Evolutionary conservation across 1,140 invertebrate species (phyloP), one percentile per base, ranked within the genome.

Genomic region (Drosophila sturtevanti): DNA sequence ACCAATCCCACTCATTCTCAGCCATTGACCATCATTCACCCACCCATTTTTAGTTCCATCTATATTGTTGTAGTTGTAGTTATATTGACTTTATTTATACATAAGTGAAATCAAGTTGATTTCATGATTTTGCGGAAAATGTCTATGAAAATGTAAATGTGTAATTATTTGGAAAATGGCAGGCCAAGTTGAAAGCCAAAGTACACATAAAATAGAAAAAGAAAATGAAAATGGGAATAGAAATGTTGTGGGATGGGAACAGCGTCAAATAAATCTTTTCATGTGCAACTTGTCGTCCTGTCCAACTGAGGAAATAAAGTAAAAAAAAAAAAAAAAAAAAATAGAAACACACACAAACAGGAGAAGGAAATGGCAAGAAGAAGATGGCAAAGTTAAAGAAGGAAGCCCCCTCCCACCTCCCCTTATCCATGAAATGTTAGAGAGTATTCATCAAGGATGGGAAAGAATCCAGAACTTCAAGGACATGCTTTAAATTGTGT

Each of bases 111-210:
- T 76, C 55, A 74, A 78, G 73, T 78, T 77, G 81, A 69, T 77
- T 80, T 77, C 77, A 73, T 74, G 81, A 81, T 81, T 86, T 65
- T 48, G 24, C 38, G 54, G 56, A 81, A 86, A 85, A 78, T 81
- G 67, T 75, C 82, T 81, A 81, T 78, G 81, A 87, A 87, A 87
- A 86, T 86, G 81, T 86, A 86, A 86, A 86, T 86, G 81, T 86
- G 82, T 86, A 86, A 86, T 86, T 86, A 86, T 86, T 86, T 87
- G 81, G 81, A 86, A 86, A 86, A 87, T 87, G 75, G 65, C 71
- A 68, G 71, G 24, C 48, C 52, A 44, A 41, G 27, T 31, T 31
- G 27, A 6, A 31, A 31, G 37, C 58, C 21, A 34, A 67, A 48
- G 48, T 31, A 31, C 27, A 31, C 27, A 31, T 31, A 31, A 37